Evolutionary conservation across 2,113 vertebrate species (phyloP).

Genomic region (Bombycilla garrulus): DNA sequence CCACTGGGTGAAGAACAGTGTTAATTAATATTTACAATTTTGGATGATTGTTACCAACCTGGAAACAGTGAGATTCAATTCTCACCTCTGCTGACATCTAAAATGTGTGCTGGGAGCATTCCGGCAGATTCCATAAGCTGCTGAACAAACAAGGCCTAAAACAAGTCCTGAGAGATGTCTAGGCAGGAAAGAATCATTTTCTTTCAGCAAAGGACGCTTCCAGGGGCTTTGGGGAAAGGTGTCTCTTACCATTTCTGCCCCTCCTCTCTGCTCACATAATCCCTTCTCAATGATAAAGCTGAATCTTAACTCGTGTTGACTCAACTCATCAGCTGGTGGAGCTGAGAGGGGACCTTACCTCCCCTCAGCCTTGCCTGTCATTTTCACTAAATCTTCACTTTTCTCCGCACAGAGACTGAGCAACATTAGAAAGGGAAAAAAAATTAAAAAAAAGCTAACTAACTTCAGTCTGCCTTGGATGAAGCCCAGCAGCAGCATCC

Average conservation of each 20-base stretch:
- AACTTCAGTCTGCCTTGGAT: neutral
- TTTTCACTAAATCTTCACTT: neutral
- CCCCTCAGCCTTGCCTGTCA: neutral
- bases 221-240: neutral
- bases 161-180: neutral
- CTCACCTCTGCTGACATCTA: neutral
- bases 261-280: neutral
- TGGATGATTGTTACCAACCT: neutral
- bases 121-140: neutral
- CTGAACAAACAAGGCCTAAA: neutral
- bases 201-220: neutral
- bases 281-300: neutral
- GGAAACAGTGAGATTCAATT: neutral
- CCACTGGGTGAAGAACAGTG: neutral
- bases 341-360: neutral
- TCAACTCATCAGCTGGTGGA: neutral
- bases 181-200: neutral
- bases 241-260: neutral
- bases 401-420: neutral
- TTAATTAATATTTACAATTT: neutral
- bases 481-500: neutral
- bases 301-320: neutral
- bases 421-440: neutral
- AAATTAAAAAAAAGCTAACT: too few species aligned
- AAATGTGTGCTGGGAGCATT: neutral